Conservation (phyloP, 2,797 vertebrate genomes). For the Malurus leucopterus region DNA sequence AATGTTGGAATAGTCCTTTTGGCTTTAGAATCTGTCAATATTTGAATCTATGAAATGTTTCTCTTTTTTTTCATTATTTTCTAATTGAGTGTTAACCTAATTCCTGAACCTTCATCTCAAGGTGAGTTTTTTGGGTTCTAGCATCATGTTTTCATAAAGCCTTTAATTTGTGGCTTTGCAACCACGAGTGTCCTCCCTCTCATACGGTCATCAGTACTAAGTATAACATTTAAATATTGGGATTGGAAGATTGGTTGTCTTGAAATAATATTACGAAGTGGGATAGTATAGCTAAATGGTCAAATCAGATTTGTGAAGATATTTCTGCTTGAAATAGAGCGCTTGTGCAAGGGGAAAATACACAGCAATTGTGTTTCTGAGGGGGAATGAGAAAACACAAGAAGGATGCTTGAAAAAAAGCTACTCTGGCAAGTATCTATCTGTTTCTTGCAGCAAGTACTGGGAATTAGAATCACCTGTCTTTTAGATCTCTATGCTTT, state of each 20-base stretch:
- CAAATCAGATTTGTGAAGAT: not conserved
- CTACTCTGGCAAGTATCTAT: not conserved
- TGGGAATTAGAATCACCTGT: not conserved
- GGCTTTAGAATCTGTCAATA: not conserved
- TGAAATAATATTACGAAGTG: not conserved
- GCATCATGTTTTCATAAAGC: not conserved
- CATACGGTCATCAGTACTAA: not conserved
- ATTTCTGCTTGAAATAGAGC: not conserved
- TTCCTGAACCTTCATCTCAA: not conserved
- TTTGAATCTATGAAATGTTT: not conserved
- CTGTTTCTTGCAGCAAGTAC: not conserved
- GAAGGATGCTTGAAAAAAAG: not conserved
- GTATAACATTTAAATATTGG: not conserved
- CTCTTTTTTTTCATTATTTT: not conserved
- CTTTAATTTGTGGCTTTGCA: not conserved
- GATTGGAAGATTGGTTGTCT: not conserved
- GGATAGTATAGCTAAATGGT: not conserved
- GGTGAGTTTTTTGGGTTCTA: not conserved
- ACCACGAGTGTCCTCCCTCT: not conserved
- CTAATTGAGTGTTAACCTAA: not conserved
- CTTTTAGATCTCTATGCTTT: not conserved
- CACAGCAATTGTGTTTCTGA: not conserved
- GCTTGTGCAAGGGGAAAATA: not conserved
- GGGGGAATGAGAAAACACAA: not conserved
- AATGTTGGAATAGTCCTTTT: not conserved